Evolutionary conservation across 37 sponge, comb jelly and placozoan species (phyloP), one percentile per base, ranked within the genome.

Genomic region (Lycopodina hypogea): DNA sequence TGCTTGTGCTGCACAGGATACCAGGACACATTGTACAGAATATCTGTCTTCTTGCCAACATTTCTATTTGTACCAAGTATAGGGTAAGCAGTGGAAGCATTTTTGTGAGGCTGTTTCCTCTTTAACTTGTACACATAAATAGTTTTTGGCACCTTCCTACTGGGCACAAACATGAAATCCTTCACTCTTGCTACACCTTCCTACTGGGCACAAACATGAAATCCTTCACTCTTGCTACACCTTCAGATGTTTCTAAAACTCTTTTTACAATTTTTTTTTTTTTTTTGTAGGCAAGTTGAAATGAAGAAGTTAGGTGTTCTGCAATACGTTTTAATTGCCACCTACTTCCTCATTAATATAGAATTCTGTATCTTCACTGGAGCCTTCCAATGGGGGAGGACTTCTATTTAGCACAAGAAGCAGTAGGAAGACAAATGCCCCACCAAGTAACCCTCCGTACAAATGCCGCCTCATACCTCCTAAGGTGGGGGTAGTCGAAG

Each of bases 81-180:
- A n/a, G n/a, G n/a, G n/a, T n/a, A n/a, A n/a, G n/a, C n/a, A n/a
- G n/a, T n/a, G n/a, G n/a, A n/a, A n/a, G n/a, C n/a, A n/a, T n/a
- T n/a, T n/a, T n/a, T n/a, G n/a, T n/a, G n/a, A n/a, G n/a, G n/a
- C n/a, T n/a, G n/a, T n/a, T n/a, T n/a, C n/a, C n/a, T n/a, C n/a
- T 69, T 55, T 7, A 17, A 7, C 24, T 60, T 60, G 24, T 60
- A 60, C 21, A 60, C 6, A 38, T 68, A 35, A 6, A 19, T 7
- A 35, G 38, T 38, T 30, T 68, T 38, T 68, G 37, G 68, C 9
- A 68, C 4, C 36, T 7, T 7, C 18, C 21, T 37, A 7, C 34
- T 19, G 36, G 68, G 68, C 40, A 68, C 68, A 30, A 68, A 68
- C 68, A 37, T 9, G 36, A 68, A 17, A 30, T 68, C 68, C 68